Evolutionary conservation across 1,140 invertebrate genomes (phyloP).

Genomic region (Latrodectus geometricus): DNA sequence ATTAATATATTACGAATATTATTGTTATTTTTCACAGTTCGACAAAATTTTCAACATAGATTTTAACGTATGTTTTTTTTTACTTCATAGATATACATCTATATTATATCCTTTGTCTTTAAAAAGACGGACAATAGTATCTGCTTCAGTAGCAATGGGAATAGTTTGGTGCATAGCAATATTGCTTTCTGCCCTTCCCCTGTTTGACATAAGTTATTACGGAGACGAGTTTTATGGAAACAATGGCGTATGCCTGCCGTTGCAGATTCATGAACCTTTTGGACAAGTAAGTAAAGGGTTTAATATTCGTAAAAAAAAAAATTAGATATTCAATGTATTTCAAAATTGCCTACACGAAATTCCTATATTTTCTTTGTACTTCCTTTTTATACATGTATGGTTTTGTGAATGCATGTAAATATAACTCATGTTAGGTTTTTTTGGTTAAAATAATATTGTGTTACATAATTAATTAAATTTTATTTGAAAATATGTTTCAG

Average conservation of each 20-base stretch:
- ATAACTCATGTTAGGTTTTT: too few relatives aligned
- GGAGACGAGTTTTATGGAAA: constrained; percentile 78
- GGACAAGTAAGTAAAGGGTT: constrained; percentile 17
- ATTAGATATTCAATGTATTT: too few relatives aligned
- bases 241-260: constrained; percentile 79
- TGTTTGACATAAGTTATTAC: constrained; percentile 73
- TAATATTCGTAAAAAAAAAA: too few relatives aligned
- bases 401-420: too few relatives aligned
- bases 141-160: constrained; percentile 72
- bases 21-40: background rate
- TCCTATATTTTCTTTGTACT: too few relatives aligned
- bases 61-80: constrained; percentile 72
- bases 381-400: too few relatives aligned
- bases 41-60: background rate
- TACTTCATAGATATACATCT: constrained; percentile 77
- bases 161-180: constrained; percentile 77
- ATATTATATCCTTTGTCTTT: constrained; percentile 78
- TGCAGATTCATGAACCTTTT: constrained; percentile 78
- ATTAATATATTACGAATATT: background rate
- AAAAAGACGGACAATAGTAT: constrained; percentile 72
- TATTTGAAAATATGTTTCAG: too few relatives aligned
- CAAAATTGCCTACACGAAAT: too few relatives aligned
- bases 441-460: too few relatives aligned
- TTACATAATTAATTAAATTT: too few relatives aligned
- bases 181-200: constrained; percentile 76